These are phyloP conservation scores for Anguilla megastoma DNA, from an alignment of 2,797 vertebrate genomes.

Conservation along the genomic window DNA sequence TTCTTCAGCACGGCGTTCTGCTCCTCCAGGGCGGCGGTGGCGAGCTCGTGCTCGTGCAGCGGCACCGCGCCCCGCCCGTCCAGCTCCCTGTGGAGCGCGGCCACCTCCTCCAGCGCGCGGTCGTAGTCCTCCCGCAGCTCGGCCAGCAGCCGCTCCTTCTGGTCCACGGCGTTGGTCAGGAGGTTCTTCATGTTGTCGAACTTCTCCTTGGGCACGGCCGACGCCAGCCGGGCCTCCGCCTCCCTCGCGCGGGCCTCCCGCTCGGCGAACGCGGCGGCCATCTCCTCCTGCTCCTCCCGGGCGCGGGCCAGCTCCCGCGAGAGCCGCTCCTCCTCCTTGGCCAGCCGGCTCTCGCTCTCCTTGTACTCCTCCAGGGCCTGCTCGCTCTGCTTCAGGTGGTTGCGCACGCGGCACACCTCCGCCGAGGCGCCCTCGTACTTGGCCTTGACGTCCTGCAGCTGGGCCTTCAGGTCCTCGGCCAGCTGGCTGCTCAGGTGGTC, in stretches of 20 bases:
- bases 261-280: conserved; percentile 61
- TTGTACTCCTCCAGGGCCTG: conserved; percentile 86
- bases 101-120: conserved; percentile 75
- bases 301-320: conserved; percentile 73
- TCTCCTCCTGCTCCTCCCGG: conserved; percentile 72
- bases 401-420: conserved; percentile 88
- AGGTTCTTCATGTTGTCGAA: conserved; percentile 91
- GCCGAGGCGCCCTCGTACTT: conserved; percentile 93
- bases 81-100: conserved; percentile 74
- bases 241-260: conserved; percentile 77
- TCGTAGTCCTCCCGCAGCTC: conserved; percentile 81
- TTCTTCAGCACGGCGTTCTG: conserved; percentile 73
- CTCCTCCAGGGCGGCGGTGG: conserved; percentile 75
- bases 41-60: conserved; percentile 75
- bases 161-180: conserved; percentile 78
- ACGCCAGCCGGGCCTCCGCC: conserved; percentile 60
- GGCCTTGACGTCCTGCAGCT: conserved; percentile 83
- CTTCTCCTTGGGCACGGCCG: conserved; percentile 74
- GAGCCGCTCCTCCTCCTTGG: conserved; percentile 78
- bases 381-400: conserved; percentile 89
- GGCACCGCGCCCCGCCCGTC: conserved; percentile 63
- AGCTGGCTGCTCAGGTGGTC: conserved; percentile 80
- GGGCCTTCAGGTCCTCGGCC: conserved; percentile 81
- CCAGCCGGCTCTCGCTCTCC: conserved; percentile 80
- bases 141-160: conserved; percentile 80